Evolutionary conservation across 2,888 invertebrate species (phyloP).

Genomic region (Mesoligia furuncula): DNA sequence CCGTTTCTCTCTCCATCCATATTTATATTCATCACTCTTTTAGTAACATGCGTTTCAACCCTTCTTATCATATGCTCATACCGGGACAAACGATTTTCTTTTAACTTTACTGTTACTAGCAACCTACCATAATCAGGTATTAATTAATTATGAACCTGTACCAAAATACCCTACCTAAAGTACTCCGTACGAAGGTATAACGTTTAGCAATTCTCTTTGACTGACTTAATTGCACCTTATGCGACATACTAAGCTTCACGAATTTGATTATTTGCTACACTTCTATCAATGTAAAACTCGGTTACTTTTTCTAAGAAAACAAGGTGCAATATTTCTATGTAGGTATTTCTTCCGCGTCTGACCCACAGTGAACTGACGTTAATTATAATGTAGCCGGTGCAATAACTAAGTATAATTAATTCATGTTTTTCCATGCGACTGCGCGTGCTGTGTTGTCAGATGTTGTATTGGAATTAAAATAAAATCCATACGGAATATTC

Average conservation of each 20-base stretch:
- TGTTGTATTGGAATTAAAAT: neutral
- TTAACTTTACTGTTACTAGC: neutral
- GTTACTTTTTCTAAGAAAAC: neutral
- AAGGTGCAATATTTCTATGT: neutral
- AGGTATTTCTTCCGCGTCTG: constrained; percentile 11
- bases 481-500: neutral
- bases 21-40: neutral
- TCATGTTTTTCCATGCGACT: constrained; percentile 28
- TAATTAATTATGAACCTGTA: neutral
- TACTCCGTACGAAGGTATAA: neutral
- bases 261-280: neutral
- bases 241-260: neutral
- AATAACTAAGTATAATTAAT: constrained; percentile 30
- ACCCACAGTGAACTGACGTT: constrained; percentile 35
- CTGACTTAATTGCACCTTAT: too few relatives aligned
- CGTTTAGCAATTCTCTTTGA: neutral
- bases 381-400: constrained; percentile 33
- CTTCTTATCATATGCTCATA: neutral
- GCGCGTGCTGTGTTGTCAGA: constrained; percentile 31
- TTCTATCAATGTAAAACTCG: neutral
- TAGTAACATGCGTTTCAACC: neutral
- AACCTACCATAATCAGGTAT: neutral
- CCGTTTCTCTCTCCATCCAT: neutral
- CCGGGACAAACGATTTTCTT: neutral
- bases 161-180: neutral